Evolutionary conservation across 2,888 invertebrate genomes (phyloP).

Genomic region (Temnothorax unifasciatus): DNA sequence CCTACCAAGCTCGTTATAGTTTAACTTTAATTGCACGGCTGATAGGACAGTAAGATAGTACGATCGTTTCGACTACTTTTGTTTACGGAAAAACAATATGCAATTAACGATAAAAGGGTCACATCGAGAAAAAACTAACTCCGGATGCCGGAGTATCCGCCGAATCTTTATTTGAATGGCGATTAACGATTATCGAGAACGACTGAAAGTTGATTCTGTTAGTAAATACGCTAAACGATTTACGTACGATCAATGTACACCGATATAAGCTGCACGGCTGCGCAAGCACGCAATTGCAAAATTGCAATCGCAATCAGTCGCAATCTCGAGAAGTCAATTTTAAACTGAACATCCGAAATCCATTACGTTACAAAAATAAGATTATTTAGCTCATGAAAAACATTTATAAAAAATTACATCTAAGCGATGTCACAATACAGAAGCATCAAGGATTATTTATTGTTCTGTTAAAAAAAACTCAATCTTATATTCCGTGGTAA

Average conservation of each 20-base stretch:
- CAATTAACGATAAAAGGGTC: slow-evolving; percentile 45
- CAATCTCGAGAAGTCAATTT: slow-evolving; percentile 31
- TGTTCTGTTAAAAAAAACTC: slow-evolving; percentile 2
- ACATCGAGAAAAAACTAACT: slow-evolving; percentile 29
- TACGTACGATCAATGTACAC: slow-evolving; percentile 8
- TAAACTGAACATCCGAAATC: neutral
- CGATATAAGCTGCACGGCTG: neutral
- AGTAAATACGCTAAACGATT: slow-evolving; percentile 27
- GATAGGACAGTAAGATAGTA: slow-evolving; percentile 31
- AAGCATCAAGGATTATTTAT: neutral
- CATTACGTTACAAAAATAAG: slow-evolving; percentile 7
- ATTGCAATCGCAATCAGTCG: neutral
- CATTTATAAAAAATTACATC: neutral
- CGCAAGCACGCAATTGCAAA: neutral
- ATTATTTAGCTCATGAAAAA: slow-evolving; percentile 2
- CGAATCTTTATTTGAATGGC: slow-evolving; percentile 39
- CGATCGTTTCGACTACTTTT: slow-evolving; percentile 22
- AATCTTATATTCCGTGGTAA: slow-evolving; percentile 24
- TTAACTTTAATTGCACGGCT: slow-evolving; percentile 72
- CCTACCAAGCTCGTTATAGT: slow-evolving; percentile 74
- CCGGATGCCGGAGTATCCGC: neutral
- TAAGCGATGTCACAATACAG: neutral
- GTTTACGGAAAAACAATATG: slow-evolving; percentile 50
- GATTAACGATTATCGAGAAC: slow-evolving; percentile 42
- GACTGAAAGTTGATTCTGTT: slow-evolving; percentile 21